These are phyloP conservation scores for Morelia viridis DNA, from an alignment of 2,797 vertebrate genomes.

Conservation along the genomic window DNA sequence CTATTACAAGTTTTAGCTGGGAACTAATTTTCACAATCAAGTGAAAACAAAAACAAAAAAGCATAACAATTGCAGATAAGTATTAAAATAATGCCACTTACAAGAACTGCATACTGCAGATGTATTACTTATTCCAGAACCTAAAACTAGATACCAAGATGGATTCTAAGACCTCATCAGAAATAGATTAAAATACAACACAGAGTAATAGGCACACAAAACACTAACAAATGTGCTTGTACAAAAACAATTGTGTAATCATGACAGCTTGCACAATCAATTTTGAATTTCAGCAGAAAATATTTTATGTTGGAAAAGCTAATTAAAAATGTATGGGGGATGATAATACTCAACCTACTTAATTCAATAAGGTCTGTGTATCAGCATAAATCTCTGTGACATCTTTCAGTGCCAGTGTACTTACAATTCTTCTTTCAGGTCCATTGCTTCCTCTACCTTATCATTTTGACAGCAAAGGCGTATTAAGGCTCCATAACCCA, in stretches of 20 bases:
- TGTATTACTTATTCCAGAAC: slow-evolving; percentile 6
- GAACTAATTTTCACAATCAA: slow-evolving; percentile 43
- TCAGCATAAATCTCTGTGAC: slow-evolving; percentile 67
- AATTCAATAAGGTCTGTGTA: slow-evolving; percentile 68
- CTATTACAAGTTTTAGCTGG: slow-evolving; percentile 21
- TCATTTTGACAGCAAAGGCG: slow-evolving; percentile 86
- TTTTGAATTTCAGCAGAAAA: slow-evolving; percentile 54
- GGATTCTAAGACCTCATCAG: not conserved
- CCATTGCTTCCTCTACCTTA: slow-evolving; percentile 88
- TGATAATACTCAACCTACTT: slow-evolving; percentile 64
- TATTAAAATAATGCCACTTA: slow-evolving; percentile 27
- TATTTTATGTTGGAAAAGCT: slow-evolving; percentile 56
- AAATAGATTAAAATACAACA: slow-evolving; percentile 17
- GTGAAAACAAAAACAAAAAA: slow-evolving; percentile 36
- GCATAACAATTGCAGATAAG: slow-evolving; percentile 3
- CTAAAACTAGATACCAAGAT: not conserved
- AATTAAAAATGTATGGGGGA: slow-evolving; percentile 82
- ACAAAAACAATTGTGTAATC: slow-evolving; percentile 46
- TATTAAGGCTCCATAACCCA: slow-evolving; percentile 84
- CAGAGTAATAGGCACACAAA: not conserved
- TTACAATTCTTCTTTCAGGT: slow-evolving; percentile 94
- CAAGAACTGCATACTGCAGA: not conserved
- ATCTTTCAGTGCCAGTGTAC: slow-evolving; percentile 73
- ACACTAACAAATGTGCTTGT: slow-evolving; percentile 34
- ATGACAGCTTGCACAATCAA: slow-evolving; percentile 49